Evolutionary conservation across 2,797 vertebrate species (phyloP).

Genomic region (Sebastes cheni): DNA sequence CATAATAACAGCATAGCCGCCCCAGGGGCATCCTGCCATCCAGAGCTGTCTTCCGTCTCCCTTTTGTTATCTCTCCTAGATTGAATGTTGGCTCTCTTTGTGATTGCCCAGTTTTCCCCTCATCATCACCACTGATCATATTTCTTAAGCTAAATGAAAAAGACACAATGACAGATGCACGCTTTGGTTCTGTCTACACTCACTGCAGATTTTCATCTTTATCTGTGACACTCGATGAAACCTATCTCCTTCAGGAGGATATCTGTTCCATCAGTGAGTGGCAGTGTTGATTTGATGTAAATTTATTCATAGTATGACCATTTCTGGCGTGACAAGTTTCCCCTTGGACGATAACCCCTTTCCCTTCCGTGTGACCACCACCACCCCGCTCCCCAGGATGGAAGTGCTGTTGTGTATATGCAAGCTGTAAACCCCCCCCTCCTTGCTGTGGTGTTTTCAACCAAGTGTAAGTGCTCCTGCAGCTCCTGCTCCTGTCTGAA

Average conservation of each 20-base stretch:
- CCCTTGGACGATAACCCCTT: conserved; percentile 50
- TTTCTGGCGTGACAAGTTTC: conserved; percentile 57
- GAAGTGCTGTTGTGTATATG: conserved; percentile 22
- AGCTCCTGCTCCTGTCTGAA: conserved; percentile 66
- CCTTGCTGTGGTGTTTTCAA: conserved; percentile 53
- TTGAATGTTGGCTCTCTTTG: conserved; percentile 68
- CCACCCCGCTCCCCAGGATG: conserved; percentile 16
- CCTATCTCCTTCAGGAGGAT: conserved; percentile 20
- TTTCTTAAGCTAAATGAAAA: conserved; percentile 55
- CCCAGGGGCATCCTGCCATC: conserved; percentile 73
- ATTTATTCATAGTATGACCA: conserved; percentile 63
- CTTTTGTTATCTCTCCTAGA: conserved; percentile 71
- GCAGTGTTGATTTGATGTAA: conserved; percentile 58
- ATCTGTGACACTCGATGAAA: conserved; percentile 7
- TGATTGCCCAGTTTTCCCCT: conserved; percentile 46
- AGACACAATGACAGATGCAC: conserved; percentile 13
- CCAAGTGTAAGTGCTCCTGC: conserved; percentile 57
- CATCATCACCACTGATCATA: conserved; percentile 54
- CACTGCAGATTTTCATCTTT: conserved; percentile 1
- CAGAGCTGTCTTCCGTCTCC: conserved; percentile 59
- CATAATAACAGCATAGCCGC: conserved; percentile 74
- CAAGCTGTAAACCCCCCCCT: conserved; percentile 20
- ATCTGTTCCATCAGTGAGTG: conserved; percentile 32
- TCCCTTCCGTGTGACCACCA: conserved; percentile 47
- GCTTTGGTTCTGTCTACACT: not conserved